These are phyloP conservation scores for Tachuris rubrigastra DNA, from an alignment of 2,113 vertebrate species.

Conservation along the genomic window DNA sequence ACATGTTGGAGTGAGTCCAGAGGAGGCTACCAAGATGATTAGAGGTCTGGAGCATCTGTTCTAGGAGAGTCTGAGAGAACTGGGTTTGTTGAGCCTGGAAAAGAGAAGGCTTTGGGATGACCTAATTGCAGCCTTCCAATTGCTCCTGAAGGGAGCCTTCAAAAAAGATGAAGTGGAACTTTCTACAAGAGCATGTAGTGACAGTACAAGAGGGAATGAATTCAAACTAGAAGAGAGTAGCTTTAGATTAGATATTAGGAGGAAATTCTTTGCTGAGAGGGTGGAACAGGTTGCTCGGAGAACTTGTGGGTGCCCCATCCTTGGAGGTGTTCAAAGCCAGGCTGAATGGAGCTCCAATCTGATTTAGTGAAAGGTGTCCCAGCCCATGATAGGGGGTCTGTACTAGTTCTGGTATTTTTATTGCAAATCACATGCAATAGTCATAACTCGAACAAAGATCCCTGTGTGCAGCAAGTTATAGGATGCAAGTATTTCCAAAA, in stretches of 20 bases:
- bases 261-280: neutral
- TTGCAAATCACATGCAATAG: neutral
- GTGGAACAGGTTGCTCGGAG: neutral
- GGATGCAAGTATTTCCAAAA: neutral
- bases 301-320: neutral
- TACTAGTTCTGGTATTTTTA: neutral
- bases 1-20: neutral
- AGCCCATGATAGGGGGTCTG: neutral
- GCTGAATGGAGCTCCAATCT: neutral
- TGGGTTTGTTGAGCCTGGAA: neutral
- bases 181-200: neutral
- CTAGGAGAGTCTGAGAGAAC: neutral
- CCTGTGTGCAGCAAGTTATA: neutral
- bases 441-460: neutral
- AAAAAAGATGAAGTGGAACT: neutral
- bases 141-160: neutral
- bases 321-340: neutral
- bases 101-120: neutral
- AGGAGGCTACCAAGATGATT: neutral
- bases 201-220: too few species aligned
- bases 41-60: neutral
- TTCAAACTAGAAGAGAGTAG: neutral
- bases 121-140: neutral
- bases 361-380: neutral
- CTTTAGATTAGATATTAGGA: neutral